phyloP scores from a whole-genome alignment of 2,797 vertebrate species.

The Channallabes apus region DNA sequence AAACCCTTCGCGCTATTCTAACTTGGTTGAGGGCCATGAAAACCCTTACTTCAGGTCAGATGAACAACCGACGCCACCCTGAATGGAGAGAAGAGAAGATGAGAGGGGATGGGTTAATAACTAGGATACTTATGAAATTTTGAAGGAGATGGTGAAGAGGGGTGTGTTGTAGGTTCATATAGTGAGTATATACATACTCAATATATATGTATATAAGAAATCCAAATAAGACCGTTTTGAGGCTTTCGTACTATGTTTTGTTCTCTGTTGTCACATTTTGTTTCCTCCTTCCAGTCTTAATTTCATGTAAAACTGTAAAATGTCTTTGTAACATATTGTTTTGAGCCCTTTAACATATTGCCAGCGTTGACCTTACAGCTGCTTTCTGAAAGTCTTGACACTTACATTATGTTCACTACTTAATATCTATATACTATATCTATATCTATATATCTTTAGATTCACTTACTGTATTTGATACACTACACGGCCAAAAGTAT shows the following conservation, averaged over 20 bases:
- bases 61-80: constrained; percentile 46
- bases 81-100: constrained; percentile 14
- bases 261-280: neutral
- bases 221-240: neutral
- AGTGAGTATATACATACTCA: no score
- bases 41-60: constrained; percentile 79
- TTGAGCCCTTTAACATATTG: neutral
- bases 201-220: neutral
- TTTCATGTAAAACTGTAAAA: neutral
- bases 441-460: neutral
- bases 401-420: neutral
- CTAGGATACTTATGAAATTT: neutral
- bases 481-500: neutral
- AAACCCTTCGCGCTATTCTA: constrained; percentile 72
- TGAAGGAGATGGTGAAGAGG: neutral
- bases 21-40: constrained; percentile 76
- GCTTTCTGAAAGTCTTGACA: neutral
- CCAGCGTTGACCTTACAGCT: neutral
- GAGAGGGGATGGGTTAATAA: neutral
- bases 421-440: neutral
- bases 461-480: neutral
- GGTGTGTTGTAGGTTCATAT: neutral
- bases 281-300: neutral
- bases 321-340: neutral
- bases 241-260: neutral